Evolutionary conservation across 2,888 invertebrate genomes (phyloP), one percentile per base, ranked within the genome.

Genomic region (Platynereis dumerilii): DNA sequence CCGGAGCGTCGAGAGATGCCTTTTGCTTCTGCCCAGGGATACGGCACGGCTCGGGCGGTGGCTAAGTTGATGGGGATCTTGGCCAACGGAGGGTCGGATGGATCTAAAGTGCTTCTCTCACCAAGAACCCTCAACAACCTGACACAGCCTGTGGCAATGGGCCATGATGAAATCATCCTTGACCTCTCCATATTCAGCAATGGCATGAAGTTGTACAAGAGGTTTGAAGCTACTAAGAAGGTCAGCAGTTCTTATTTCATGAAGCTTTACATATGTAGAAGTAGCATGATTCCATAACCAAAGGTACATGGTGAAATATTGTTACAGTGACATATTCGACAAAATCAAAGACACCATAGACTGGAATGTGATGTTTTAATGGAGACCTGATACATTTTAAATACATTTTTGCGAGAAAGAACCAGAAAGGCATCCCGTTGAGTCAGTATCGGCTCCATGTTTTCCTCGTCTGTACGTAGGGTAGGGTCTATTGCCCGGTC

Each of bases 1-100:
- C 78, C 80, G 15, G 73, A 76, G n/a, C 72, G 71, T 34, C 60
- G 75, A 56, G 75, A 75, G 45, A 60, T 80, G 1, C 75, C 74
- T 1, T 67, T 71, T 17, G 72, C 74, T 2, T 74, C 78, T 5
- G 70, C 77, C 15, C 76, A 77, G 26, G 69, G 71, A 22, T 27
- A 69, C 56, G 66, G 68, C 3, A 74, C 68, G n/a, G 73, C 72
- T 28, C 54, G 63, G 27, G 67, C 28, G 10, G 15, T 72, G 24
- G 73, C 68, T 22, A 68, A 68, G 39, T 52, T 68, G 42, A 62
- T 61, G 65, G 65, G 65, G 10, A 67, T 68, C 27, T 44, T 68
- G 17, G 62, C 42, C 22, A 58, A 60, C 26, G 65, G 62, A 28
- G 68, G 68, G 58, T n/a, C 26, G n/a, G 60, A 42, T 17, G 56